Conservation (phyloP, 2,113 vertebrate genomes). For the Alethe castanea region DNA sequence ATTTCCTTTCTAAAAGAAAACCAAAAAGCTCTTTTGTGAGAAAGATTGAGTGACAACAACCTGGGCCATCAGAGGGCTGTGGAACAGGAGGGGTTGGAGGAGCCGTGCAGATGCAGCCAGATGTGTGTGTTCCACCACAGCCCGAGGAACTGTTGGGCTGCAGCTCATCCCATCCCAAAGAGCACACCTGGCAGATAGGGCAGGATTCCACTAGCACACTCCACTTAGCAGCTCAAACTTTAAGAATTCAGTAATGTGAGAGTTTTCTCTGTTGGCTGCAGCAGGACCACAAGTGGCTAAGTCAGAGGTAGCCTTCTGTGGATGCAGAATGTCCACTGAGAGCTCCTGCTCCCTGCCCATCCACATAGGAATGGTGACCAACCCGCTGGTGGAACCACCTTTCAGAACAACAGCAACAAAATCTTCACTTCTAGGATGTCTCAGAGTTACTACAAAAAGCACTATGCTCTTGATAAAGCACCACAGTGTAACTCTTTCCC, state of each 20-base stretch:
- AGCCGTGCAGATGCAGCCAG: not conserved
- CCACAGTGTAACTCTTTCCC: not conserved
- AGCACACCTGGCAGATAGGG: not conserved
- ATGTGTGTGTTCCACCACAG: accelerated
- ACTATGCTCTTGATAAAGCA: not conserved
- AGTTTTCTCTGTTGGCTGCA: not conserved
- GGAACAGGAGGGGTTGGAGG: not conserved
- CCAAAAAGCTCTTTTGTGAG: not conserved
- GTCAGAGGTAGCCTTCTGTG: not conserved
- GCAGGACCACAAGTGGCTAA: not conserved
- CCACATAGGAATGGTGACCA: not conserved
- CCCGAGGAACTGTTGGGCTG: not conserved
- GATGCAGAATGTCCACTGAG: not conserved
- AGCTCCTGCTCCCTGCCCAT: not conserved
- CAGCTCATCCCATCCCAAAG: not conserved
- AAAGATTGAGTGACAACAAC: not conserved
- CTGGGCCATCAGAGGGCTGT: not conserved
- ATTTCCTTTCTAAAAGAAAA: conserved; percentile 53
- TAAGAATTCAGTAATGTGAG: not conserved
- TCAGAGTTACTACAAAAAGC: not conserved
- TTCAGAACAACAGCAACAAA: not conserved
- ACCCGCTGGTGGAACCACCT: not conserved
- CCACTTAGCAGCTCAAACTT: not conserved
- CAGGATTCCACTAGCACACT: not conserved
- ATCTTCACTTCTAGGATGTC: not conserved